Evolutionary conservation across 1,140 invertebrate species (phyloP).

Genomic region (Geopemphigus sp.): DNA sequence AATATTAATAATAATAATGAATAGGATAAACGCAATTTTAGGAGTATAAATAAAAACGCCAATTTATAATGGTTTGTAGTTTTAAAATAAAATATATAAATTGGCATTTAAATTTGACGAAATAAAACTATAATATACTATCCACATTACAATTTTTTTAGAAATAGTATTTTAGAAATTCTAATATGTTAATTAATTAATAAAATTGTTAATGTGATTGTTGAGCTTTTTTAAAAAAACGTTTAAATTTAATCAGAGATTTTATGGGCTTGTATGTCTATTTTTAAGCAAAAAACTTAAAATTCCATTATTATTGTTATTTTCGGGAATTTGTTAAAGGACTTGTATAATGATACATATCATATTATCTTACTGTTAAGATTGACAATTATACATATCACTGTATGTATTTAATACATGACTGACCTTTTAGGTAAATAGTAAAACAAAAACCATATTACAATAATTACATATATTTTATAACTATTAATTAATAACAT

Average conservation of each 20-base stretch:
- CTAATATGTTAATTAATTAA: constrained; percentile 24
- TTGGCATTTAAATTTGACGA: constrained; percentile 42
- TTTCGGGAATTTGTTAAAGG: constrained; percentile 30
- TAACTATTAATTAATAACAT: not conserved
- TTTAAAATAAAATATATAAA: constrained; percentile 8
- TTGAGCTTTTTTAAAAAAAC: constrained; percentile 43
- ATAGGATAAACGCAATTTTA: constrained; percentile 26
- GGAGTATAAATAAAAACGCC: constrained; percentile 8
- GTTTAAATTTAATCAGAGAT: constrained; percentile 46
- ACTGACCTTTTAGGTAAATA: constrained; percentile 38
- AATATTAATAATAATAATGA: constrained; percentile 18
- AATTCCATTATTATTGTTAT: constrained; percentile 45
- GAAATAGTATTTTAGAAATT: constrained; percentile 26
- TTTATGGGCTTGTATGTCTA: constrained; percentile 45
- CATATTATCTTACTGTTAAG: constrained; percentile 39
- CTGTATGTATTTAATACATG: constrained; percentile 39
- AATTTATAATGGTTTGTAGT: constrained; percentile 17
- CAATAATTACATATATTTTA: constrained; percentile 38
- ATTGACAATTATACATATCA: constrained; percentile 44
- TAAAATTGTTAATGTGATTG: constrained; percentile 49
- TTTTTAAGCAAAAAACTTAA: constrained; percentile 39
- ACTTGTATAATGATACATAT: constrained; percentile 45
- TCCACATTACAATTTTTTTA: constrained; percentile 5
- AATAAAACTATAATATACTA: constrained; percentile 17
- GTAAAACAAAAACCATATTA: constrained; percentile 8